Base-by-base conservation (phyloP, 2,113 vertebrate species). In the Cyphomyrus plagiostoma region DNA sequence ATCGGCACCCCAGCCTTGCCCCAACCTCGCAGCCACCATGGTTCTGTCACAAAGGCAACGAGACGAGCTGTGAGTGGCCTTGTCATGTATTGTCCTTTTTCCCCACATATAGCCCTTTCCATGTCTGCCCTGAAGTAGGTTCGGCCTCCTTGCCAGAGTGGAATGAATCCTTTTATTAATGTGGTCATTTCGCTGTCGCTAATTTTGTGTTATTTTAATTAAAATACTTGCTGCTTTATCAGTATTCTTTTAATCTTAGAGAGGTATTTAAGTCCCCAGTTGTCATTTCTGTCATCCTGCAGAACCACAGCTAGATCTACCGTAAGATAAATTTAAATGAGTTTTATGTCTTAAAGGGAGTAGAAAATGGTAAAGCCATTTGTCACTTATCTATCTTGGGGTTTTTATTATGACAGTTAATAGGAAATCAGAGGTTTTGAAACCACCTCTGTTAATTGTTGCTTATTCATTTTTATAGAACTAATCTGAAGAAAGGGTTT, bases 41-140 rank as follows among this genome's bases (percentile, higher is more conserved):
- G 98, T 99, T 97, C 97, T 99, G 96, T 99, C 98, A 95, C 98
- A 99, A 95, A 97, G 98, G 95, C 98, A 99, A 98, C 96, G 98
- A 97, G 98, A 99, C 94, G 98, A 99, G 94, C 96, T 99, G 98
- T 99, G 96, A 99, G 98, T 97, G 52, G 15, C 30, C 48, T 35
- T n/a, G 6, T 21, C 52, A 4, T 66, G 80, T 26, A 21, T 13
- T 62, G 35, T 3, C 70, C 70, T 26, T 13, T 17, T 52, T 35
- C 35, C 5, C 23, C 50, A 6, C 70, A 2, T 19, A 42, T 21
- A 23, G 4, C 8, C 49, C 10, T 39, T 26, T 56, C 30, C 87
- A 2, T 46, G 4, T 66, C 23, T 87, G 49, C 8, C 17, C n/a
- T 87, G 50, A 50, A 87, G 48, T 35, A 35, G 49, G 13, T 19